Conservation (phyloP, 2,113 vertebrate species). For the Catharus bicknelli region DNA sequence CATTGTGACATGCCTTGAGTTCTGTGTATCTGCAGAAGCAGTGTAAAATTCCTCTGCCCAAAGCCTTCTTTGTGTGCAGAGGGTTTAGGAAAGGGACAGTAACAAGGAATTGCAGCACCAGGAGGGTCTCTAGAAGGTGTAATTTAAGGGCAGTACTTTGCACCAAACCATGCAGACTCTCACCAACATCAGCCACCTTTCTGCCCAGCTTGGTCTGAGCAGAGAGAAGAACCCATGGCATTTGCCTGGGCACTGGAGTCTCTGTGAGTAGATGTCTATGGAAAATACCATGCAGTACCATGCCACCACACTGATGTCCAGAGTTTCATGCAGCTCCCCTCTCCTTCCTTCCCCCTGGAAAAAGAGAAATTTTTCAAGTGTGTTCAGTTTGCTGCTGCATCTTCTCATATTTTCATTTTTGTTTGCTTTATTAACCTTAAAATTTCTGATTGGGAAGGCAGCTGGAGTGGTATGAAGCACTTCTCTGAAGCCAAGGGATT, state of each 20-base stretch:
- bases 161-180: neutral
- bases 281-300: neutral
- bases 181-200: neutral
- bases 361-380: neutral
- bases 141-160: neutral
- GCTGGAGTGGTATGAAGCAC: neutral
- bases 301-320: neutral
- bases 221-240: fast-evolving
- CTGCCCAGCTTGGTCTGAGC: neutral
- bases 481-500: neutral
- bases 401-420: neutral
- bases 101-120: neutral
- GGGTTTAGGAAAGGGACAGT: neutral
- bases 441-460: neutral
- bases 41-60: neutral
- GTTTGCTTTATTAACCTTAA: neutral
- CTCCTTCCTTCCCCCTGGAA: neutral
- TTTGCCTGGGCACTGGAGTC: neutral
- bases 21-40: neutral
- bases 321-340: neutral
- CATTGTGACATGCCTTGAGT: neutral
- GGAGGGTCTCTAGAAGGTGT: neutral
- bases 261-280: neutral
- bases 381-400: neutral
- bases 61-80: neutral